Conservation (phyloP, 2,113 vertebrate genomes). For the Eira barbara region DNA sequence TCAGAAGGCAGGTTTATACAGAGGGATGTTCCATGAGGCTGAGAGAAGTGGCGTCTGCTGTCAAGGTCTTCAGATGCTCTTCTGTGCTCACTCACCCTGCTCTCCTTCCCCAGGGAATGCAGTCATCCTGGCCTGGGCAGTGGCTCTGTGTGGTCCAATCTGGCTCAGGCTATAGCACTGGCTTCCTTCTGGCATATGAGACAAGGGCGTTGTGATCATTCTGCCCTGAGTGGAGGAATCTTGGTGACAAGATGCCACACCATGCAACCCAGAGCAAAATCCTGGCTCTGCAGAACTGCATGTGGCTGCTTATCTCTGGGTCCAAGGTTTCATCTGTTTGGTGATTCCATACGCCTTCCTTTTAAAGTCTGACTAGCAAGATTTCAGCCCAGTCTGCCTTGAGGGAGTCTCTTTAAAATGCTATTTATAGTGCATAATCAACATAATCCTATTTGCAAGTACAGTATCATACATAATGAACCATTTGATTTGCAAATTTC, state of each 20-base stretch:
- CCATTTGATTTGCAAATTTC: constrained; percentile 71
- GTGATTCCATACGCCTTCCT: not conserved
- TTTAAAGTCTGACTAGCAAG: constrained; percentile 39
- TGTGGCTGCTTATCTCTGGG: not conserved
- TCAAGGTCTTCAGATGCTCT: not conserved
- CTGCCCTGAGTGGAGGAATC: not conserved
- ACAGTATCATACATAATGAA: constrained; percentile 49
- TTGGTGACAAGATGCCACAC: not conserved
- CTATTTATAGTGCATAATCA: constrained; percentile 65
- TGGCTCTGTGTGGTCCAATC: not conserved
- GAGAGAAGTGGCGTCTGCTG: not conserved
- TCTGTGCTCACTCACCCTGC: not conserved
- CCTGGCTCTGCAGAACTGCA: not conserved
- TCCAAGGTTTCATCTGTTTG: not conserved
- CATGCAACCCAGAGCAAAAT: not conserved
- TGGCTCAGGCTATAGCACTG: not conserved
- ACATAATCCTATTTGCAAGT: constrained; percentile 66
- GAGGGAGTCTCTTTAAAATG: constrained; percentile 41
- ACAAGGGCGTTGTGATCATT: not conserved
- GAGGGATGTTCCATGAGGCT: not conserved
- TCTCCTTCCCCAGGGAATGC: not conserved
- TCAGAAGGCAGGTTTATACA: not conserved
- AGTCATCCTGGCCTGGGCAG: not conserved
- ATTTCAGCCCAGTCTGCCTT: constrained; percentile 33
- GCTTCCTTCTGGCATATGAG: not conserved